Conservation (phyloP, 2,888 invertebrate genomes). For the Vannuccia rotundouncinata region DNA sequence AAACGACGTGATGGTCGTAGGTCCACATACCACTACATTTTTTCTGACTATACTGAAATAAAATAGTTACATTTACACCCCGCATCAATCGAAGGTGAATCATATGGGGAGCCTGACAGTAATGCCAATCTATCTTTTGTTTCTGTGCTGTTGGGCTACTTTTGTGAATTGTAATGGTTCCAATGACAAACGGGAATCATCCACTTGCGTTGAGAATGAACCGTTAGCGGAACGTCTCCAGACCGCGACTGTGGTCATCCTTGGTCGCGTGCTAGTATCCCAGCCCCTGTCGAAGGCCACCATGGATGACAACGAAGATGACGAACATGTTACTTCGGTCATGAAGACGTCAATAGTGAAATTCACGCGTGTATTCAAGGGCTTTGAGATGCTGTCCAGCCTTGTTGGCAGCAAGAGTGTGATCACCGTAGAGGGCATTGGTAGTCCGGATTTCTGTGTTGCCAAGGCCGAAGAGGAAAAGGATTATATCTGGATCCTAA, state of each 20-base stretch:
- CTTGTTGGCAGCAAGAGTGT: background rate
- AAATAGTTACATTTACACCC: too few relatives aligned
- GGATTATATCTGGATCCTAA: background rate
- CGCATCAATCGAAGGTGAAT: too few relatives aligned
- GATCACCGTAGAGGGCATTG: background rate
- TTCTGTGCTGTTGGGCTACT: too few relatives aligned
- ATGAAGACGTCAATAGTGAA: background rate
- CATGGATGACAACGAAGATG: background rate
- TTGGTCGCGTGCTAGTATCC: background rate
- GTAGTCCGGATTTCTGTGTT: background rate
- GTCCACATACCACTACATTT: too few relatives aligned
- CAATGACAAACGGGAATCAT: too few relatives aligned
- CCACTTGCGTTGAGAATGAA: background rate
- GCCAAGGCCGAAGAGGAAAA: background rate
- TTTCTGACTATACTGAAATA: too few relatives aligned
- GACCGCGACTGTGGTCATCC: background rate
- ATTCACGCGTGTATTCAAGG: background rate
- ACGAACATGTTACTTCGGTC: background rate
- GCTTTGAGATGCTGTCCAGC: background rate
- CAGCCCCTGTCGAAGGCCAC: background rate
- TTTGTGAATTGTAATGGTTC: too few relatives aligned
- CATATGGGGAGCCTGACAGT: too few relatives aligned
- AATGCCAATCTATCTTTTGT: too few relatives aligned
- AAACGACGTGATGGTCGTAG: too few relatives aligned
- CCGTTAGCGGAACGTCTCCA: background rate